Percentiles rank a stretch among this genome's conserved stretches.
Conservation (phyloP, 1,140 invertebrate species). For the Chymomyza costata region DNA sequence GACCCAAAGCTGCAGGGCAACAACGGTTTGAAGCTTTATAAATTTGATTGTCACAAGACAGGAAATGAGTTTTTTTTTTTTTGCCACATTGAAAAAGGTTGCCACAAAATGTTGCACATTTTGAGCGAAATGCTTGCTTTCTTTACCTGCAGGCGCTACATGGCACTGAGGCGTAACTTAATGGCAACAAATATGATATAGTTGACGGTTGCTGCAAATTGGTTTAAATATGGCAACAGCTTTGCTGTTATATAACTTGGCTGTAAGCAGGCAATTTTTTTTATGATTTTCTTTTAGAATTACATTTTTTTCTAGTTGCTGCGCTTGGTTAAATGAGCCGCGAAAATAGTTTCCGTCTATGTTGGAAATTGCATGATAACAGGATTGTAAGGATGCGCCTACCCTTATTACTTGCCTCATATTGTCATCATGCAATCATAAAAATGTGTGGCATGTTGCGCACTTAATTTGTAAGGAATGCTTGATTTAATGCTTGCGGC, state of each 20-base stretch:
- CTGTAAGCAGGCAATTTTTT: slow-evolving; percentile 47
- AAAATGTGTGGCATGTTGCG: too few species aligned
- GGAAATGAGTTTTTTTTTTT: slow-evolving; percentile 52
- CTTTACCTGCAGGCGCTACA: slow-evolving; percentile 14
- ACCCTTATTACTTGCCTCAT: too few species aligned
- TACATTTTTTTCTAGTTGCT: slow-evolving; percentile 11
- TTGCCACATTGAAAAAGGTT: not conserved
- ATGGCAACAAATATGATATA: slow-evolving; percentile 53
- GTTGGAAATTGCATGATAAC: slow-evolving; percentile 41
- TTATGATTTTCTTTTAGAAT: slow-evolving; percentile 31
- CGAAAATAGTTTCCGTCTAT: slow-evolving; percentile 68
- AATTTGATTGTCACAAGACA: slow-evolving; percentile 33
- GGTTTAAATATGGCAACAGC: slow-evolving; percentile 48
- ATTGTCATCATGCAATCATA: too few species aligned
- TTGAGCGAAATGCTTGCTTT: not conserved
- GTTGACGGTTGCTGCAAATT: slow-evolving; percentile 48
- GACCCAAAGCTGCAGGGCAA: slow-evolving; percentile 66
- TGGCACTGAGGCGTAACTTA: slow-evolving; percentile 43
- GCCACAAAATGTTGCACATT: not conserved
- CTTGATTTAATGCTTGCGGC: too few species aligned
- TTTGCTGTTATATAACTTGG: slow-evolving; percentile 39
- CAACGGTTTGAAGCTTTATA: slow-evolving; percentile 29
- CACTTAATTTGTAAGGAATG: too few species aligned
- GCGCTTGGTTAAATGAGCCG: slow-evolving; percentile 59
- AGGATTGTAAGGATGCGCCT: too few species aligned